phyloP scores from a whole-genome alignment of 2,113 vertebrate species.

The Turdus rufiventris region DNA sequence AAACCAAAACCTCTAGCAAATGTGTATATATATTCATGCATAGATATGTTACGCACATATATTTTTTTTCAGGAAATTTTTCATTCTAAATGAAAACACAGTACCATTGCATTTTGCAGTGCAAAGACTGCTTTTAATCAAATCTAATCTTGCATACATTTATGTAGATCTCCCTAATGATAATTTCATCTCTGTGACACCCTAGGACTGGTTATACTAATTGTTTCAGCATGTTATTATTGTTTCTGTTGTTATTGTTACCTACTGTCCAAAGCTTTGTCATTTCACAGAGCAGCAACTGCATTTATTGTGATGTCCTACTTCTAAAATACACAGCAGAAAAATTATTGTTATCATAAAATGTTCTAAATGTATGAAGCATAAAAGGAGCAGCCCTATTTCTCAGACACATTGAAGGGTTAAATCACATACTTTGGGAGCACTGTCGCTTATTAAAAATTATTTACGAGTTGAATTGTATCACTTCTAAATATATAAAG shows the following conservation, averaged over 20 bases:
- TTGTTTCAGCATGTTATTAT: background rate
- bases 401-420: background rate
- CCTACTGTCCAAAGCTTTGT: background rate
- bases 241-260: background rate
- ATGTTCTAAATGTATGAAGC: background rate
- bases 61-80: background rate
- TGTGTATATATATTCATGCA: background rate
- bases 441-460: conserved; percentile 29
- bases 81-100: background rate
- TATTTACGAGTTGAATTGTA: conserved; percentile 45
- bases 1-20: accelerated
- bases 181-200: background rate
- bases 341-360: background rate
- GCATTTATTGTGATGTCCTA: background rate
- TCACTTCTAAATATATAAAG: conserved; percentile 46
- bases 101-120: background rate
- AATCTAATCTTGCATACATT: background rate
- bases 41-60: background rate
- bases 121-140: background rate
- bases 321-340: background rate
- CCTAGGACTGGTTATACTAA: background rate
- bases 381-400: background rate
- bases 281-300: background rate
- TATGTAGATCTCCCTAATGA: background rate
- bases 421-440: conserved; percentile 6